phyloP scores from a whole-genome alignment of 2,113 vertebrate species.

The Oxyura jamaicensis region DNA sequence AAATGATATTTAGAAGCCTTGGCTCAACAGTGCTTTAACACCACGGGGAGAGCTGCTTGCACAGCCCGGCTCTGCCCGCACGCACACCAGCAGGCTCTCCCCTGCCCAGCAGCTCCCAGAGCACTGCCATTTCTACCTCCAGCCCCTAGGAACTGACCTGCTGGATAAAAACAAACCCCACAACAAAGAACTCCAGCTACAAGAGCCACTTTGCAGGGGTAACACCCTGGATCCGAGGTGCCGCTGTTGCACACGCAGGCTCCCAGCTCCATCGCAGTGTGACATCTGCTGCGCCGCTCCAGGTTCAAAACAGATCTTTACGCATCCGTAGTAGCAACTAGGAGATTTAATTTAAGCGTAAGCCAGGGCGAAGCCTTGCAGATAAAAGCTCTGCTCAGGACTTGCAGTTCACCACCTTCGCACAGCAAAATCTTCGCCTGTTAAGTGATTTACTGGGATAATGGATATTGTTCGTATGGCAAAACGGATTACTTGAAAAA shows the following conservation, averaged over 20 bases:
- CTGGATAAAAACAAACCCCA: not conserved
- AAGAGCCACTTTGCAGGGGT: not conserved
- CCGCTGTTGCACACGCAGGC: fast-evolving
- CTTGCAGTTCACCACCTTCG: not conserved
- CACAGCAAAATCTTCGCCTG: constrained; percentile 1
- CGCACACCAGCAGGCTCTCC: fast-evolving
- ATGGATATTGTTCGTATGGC: constrained; percentile 12
- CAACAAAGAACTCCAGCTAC: not conserved
- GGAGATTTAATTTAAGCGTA: not conserved
- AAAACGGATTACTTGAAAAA: not conserved
- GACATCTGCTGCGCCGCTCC: not conserved
- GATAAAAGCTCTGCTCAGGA: constrained; percentile 30
- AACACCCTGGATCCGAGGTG: not conserved
- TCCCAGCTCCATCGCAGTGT: fast-evolving
- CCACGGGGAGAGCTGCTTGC: not conserved
- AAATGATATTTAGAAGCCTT: not conserved
- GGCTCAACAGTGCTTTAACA: not conserved
- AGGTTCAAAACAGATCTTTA: not conserved
- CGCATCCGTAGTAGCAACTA: not conserved
- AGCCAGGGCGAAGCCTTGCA: not conserved
- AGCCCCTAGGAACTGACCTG: not conserved
- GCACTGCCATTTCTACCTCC: not conserved
- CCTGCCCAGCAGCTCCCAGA: not conserved
- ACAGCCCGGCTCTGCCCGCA: not conserved
- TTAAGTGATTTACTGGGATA: constrained; percentile 10